Evolutionary conservation across 2,888 invertebrate species (phyloP).

Genomic region (Epirrhoe alternata): DNA sequence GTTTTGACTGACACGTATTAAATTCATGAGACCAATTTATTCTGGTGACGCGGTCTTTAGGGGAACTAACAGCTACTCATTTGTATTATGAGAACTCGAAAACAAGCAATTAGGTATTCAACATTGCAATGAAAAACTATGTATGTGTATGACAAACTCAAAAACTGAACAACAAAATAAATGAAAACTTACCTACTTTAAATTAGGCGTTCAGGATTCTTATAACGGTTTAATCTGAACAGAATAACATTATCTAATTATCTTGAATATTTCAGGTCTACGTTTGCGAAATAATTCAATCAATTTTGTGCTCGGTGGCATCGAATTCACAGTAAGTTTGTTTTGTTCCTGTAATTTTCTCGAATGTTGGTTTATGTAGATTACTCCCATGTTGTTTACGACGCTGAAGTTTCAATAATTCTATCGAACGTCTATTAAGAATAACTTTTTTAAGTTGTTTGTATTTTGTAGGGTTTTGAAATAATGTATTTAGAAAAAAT

Average conservation of each 20-base stretch:
- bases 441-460: not conserved
- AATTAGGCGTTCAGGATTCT: not conserved
- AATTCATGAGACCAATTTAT: too few relatives aligned
- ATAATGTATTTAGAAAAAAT: not conserved
- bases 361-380: slow-evolving; percentile 35
- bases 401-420: slow-evolving; percentile 13
- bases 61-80: too few relatives aligned
- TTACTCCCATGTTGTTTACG: slow-evolving; percentile 31
- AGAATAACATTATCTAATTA: not conserved
- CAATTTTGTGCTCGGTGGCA: slow-evolving; percentile 62
- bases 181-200: too few relatives aligned
- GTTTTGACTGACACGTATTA: too few relatives aligned
- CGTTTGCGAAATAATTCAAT: slow-evolving; percentile 63
- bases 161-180: too few relatives aligned
- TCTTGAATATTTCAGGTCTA: slow-evolving; percentile 34
- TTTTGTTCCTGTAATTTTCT: slow-evolving; percentile 54
- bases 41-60: too few relatives aligned
- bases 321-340: slow-evolving; percentile 52
- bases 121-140: too few relatives aligned
- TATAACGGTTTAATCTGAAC: not conserved
- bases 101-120: too few relatives aligned
- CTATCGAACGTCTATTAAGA: slow-evolving; percentile 11
- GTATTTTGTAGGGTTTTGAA: not conserved
- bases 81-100: too few relatives aligned
- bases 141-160: too few relatives aligned